Evolutionary conservation across 2,888 invertebrate species (phyloP), one percentile per base, ranked within the genome.

Genomic region (Psococerastis gibbosa): DNA sequence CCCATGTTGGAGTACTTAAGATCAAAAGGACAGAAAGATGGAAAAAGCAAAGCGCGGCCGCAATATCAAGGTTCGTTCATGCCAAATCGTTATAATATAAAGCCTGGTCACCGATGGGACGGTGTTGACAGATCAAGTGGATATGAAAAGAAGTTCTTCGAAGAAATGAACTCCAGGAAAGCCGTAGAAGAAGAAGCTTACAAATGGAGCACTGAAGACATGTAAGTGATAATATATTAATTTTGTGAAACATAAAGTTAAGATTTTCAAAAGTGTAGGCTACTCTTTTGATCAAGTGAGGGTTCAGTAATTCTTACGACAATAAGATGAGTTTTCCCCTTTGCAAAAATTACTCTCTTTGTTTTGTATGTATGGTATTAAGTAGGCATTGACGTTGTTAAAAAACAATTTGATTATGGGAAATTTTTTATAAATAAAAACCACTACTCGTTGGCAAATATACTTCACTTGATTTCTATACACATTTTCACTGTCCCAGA

Each of bases 51-150:
- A 73, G 75, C 69, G 38, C 70, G 71, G 56, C 84, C 81, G 1
- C 62, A 63, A 6, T 98, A 91, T 60, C 72, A 77, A 55, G 95
- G 95, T 1, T 75, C 78, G 22, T 85, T 71, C 53, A 80, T 84
- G 44, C 91, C 92, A 11, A 98, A 98, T 65, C 73, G 98, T 2
- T 97, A 80, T 63, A 77, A 78, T 47, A 85, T 99, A 43, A 65
- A 71, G 6, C 98, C 98, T 0, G 98, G 98, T 0, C 83, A 89
- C 62, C 70, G 94, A 11, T 98, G 98, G 98, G 98, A 98, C 59
- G 98, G 98, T 0, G 95, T 98, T 0, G 89, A 98, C 62, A 68
- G 98, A 17, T 94, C 92, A 3, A 97, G 82, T 61, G 97, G 95
- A 0, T 98, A 91, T 59, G 98, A 98, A 60, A 79, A 77, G 54